Conservation (phyloP, 2,888 invertebrate genomes). For the Cryptus armator region DNA sequence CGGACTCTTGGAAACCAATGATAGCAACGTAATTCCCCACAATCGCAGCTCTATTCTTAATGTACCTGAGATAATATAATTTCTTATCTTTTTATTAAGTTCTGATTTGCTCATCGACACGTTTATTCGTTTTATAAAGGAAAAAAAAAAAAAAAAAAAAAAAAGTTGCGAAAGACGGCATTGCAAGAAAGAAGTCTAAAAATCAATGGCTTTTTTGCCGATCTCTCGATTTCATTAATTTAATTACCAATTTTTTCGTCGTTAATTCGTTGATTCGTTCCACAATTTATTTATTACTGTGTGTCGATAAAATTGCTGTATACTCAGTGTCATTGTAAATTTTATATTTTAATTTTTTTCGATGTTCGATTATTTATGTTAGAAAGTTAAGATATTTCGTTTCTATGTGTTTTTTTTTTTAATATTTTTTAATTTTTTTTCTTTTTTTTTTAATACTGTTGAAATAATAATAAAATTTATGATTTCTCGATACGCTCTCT, state of each 20-base stretch:
- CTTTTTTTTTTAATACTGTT: neutral
- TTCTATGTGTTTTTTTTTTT: conserved; percentile 18
- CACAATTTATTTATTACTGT: conserved; percentile 43
- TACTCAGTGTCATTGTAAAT: conserved; percentile 38
- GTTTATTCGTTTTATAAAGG: conserved; percentile 48
- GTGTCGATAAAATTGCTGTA: conserved; percentile 24
- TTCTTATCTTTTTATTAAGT: conserved; percentile 38
- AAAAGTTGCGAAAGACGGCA: conserved; percentile 34
- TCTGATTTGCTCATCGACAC: conserved; percentile 3
- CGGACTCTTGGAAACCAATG: conserved; percentile 82
- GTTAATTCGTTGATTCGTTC: conserved; percentile 37
- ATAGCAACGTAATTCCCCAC: conserved; percentile 75
- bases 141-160: neutral
- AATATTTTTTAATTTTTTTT: neutral
- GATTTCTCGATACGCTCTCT: neutral
- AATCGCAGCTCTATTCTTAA: conserved; percentile 51
- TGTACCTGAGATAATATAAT: conserved; percentile 77
- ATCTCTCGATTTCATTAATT: neutral
- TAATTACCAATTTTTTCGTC: conserved; percentile 43
- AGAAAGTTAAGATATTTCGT: conserved; percentile 11
- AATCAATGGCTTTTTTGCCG: neutral
- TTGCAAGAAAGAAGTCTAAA: neutral
- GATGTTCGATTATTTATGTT: conserved; percentile 43
- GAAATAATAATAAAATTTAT: neutral
- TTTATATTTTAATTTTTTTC: conserved; percentile 6